phyloP scores from a whole-genome alignment of 2,888 invertebrate genomes.

The Mesopsocus fuscifrons region DNA sequence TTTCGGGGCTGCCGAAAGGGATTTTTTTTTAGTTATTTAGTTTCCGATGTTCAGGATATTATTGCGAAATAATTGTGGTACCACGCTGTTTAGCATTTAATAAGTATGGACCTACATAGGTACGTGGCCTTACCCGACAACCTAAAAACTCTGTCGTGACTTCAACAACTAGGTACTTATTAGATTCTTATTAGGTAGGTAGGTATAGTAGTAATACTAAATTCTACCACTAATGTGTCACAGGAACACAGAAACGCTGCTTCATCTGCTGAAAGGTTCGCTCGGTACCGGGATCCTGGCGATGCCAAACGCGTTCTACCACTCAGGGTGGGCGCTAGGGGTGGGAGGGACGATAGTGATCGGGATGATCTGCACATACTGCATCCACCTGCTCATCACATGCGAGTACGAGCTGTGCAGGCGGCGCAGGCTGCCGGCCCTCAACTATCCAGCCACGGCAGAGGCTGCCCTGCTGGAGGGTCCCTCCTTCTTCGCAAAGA shows the following conservation, averaged over 20 bases:
- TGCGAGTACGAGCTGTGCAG: conserved; percentile 34
- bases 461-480: conserved; percentile 61
- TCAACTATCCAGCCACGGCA: conserved; percentile 65
- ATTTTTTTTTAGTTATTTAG: no score
- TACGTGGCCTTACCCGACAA: no score
- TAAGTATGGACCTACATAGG: no score
- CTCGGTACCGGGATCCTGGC: conserved; percentile 87
- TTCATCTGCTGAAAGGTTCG: conserved; percentile 77
- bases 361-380: conserved; percentile 66
- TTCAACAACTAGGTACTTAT: no score
- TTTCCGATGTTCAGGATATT: no score
- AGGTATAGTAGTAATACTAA: no score
- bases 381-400: conserved; percentile 69
- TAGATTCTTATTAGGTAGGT: no score
- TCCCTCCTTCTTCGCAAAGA: conserved; percentile 40
- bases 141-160: no score
- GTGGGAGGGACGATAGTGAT: conserved; percentile 53
- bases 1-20: no score
- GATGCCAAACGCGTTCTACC: conserved; percentile 80
- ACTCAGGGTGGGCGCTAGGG: conserved; percentile 66
- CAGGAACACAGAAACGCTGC: conserved; percentile 66
- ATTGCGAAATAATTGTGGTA: no score
- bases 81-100: no score
- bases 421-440: conserved; percentile 31
- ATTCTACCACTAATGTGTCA: no score